Evolutionary conservation across 1,140 invertebrate genomes (phyloP), one percentile per base, ranked within the genome.

Genomic region (Scaptomyza graminum): DNA sequence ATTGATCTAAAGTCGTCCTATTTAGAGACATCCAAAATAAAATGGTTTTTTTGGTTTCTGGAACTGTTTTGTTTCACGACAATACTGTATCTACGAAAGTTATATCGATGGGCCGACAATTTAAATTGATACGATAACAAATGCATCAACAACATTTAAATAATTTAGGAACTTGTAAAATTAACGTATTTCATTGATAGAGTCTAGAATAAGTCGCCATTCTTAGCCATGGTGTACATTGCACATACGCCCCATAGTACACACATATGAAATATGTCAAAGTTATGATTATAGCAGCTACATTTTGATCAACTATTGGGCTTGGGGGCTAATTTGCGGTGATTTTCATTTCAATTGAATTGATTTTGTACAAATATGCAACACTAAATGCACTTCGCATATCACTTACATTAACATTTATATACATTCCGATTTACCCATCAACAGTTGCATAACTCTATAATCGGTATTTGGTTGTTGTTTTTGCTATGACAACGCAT

Each of bases 341-440:
- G 37, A 16, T 77, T 81, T 50, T 11, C 69, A 70, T 85, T 76
- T 62, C 28, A 11, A 50, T 74, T 80, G 57, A 85, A 77, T 85
- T 84, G 77, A 84, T 80, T 84, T 81, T 77, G 67, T 74, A 64
- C 34, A 65, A 67, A 67, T 71, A 43, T 8, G 43, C 37, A 59
- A 67, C 43, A 67, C 2, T 5, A 31, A 79, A 56, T 54, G 46
- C 34, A 41, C 52, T 51, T 69, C 44, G 22, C 59, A 57, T 39
- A 50, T 59, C 73, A 57, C 60, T 71, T 56, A 37, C 61, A 61
- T 66, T 47, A n/a, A n/a, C 25, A 59, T 47, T 61, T 50, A 1
- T 41, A 12, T 9, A 34, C 37, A 41, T 41, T 41, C 5, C 37
- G 13, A 59, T 39, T 13, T 44, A 18, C 57, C 56, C 37, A 60